These are phyloP conservation scores for Bombus confusus DNA, from an alignment of 1,140 invertebrate species.

Conservation along the genomic window DNA sequence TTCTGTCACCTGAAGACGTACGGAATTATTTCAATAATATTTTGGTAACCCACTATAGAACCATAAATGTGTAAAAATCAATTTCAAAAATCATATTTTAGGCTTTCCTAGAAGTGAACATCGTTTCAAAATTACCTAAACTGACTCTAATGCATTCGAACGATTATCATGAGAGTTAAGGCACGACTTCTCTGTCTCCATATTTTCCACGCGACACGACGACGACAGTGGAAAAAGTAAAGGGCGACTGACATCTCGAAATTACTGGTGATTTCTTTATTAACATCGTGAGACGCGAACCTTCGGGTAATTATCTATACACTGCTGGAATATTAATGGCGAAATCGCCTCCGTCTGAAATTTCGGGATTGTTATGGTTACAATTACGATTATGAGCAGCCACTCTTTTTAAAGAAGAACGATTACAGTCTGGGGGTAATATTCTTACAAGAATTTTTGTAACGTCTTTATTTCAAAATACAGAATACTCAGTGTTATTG, in stretches of 20 bases:
- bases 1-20: neutral
- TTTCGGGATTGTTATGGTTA: slow-evolving; percentile 59
- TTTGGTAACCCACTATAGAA: neutral
- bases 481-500: neutral
- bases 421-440: slow-evolving; percentile 41
- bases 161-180: slow-evolving; percentile 21
- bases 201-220: neutral
- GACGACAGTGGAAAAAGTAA: slow-evolving; percentile 27
- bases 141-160: slow-evolving; percentile 28
- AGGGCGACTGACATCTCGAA: slow-evolving; percentile 47
- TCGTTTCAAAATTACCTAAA: slow-evolving; percentile 26
- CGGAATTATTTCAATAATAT: neutral
- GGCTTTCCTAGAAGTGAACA: slow-evolving; percentile 31
- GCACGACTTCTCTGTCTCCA: neutral
- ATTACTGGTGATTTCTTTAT: slow-evolving; percentile 66
- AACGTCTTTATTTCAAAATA: neutral
- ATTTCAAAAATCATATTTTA: slow-evolving; percentile 1
- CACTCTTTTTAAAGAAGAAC: slow-evolving; percentile 59
- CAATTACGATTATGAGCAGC: slow-evolving; percentile 64
- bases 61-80: neutral
- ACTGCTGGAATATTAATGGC: slow-evolving; percentile 62
- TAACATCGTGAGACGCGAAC: slow-evolving; percentile 40
- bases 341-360: slow-evolving; percentile 49
- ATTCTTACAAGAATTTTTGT: slow-evolving; percentile 37
- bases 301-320: slow-evolving; percentile 26